Base-by-base conservation (phyloP, 2,113 vertebrate species). In the Burhinus bistriatus region DNA sequence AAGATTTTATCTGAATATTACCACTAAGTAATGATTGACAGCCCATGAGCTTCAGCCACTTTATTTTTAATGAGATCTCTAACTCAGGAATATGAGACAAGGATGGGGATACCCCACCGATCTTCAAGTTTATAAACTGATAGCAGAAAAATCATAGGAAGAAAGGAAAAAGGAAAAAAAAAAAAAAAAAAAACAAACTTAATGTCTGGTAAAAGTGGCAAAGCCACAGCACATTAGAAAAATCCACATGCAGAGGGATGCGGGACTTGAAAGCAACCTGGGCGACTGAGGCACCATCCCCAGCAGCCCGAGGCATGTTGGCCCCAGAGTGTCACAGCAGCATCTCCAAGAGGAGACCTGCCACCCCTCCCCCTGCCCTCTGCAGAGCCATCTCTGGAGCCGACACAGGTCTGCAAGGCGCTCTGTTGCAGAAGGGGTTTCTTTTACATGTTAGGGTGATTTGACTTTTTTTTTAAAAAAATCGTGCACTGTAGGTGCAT, bases 321-420 rank as follows among this genome's bases (percentile, higher is more conserved):
- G 12, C 38, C 17, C 7, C 7, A 1, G 2, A 4, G 7, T 30
- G 12, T 73, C 34, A 65, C 29, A 26, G 51, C 10, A 49, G 66
- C 12, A 36, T 19, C 30, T 75, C 12, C 58, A 59, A 15, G 38
- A 32, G 5, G 23, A 12, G 9, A 75, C 47, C 23, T 55, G 27
- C 27, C 9, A 0, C 8, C 8, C 30, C 8, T 6, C 26, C 10
- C 5, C 5, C 11, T 12, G 22, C 22, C 23, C 49, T 51, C 49
- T 11, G 6, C 22, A 7, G 49, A 51, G 49, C 49, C 3, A 3
- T 3, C 10, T 30, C 29, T 40, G 30, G 57, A 68, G 25, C 2
- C 0, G 0, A 22, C 0, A 1, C 11, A 34, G 22, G 22, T 55
- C 80, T 10, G 1, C 49, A 45, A 51, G 29, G 27, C 2, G 13